Percentiles rank a stretch among this genome's conserved stretches.
Conservation (phyloP, 2,888 invertebrate genomes). For the Ametastegia equiseti region DNA sequence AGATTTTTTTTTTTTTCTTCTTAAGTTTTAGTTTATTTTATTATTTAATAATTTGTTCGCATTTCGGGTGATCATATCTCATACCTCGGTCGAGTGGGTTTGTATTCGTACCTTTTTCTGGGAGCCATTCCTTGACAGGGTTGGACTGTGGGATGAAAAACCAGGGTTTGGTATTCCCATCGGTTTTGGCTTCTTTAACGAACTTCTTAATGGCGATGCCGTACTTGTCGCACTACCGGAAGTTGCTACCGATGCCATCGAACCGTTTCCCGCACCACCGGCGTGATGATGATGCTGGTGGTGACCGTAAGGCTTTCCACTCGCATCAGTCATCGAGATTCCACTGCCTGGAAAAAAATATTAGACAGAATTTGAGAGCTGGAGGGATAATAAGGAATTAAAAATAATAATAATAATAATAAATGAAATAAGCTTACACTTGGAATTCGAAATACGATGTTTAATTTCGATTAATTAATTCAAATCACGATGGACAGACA, state of each 20-base stretch:
- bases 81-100: constrained; percentile 94
- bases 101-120: constrained; percentile 95
- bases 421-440: too few relatives aligned
- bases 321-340: constrained; percentile 92
- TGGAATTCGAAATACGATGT: too few relatives aligned
- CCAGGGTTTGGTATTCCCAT: constrained; percentile 93
- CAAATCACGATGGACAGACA: too few relatives aligned
- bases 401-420: constrained; percentile 41
- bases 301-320: constrained; percentile 78
- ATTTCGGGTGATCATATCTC: not conserved
- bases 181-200: constrained; percentile 89
- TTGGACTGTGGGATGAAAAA: constrained; percentile 90
- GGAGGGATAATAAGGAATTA: not conserved
- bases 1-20: not conserved
- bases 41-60: not conserved
- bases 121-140: constrained; percentile 89
- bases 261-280: constrained; percentile 77
- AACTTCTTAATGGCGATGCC: constrained; percentile 86
- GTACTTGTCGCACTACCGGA: constrained; percentile 75
- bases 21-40: not conserved
- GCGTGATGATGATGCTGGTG: constrained; percentile 60
- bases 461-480: too few relatives aligned
- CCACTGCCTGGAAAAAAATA: constrained; percentile 76
- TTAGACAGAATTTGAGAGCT: not conserved
- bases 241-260: constrained; percentile 77